Base-by-base conservation (phyloP, 1,140 invertebrate genomes). In the Platyura marginata region DNA sequence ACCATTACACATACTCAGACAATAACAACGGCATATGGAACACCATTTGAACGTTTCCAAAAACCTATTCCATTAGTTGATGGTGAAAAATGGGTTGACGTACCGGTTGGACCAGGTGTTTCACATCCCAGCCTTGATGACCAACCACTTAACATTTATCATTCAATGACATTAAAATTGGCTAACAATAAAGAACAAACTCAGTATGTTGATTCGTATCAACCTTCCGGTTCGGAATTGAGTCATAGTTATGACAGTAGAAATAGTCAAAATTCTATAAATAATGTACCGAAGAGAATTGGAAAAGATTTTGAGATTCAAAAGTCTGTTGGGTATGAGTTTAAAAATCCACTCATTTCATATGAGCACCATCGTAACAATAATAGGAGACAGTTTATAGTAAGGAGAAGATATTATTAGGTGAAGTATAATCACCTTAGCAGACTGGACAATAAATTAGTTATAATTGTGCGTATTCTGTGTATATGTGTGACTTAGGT, bases 1-100 rank as follows among this genome's bases (percentile, higher is more conserved):
- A 59, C 57, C 0, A 44, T 59, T 1, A 59, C 57, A 2, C 57
- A 60, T 43, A 59, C 55, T 1, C 57, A 60, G 32, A 55, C 57
- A 8, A 59, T 60, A 21, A 60, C 55, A 0, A 57, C 57, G 1
- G 57, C 57, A 13, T 60, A 57, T 44, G 45, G 40, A 13, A 15
- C 19, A 9, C 38, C 38, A 13, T 8, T 40, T 20, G 3, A 8
- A 9, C 5, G 15, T 13, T 40, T 6, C 20, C 38, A 40, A 22
- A 21, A 21, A 22, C 19, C 19, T 9, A 21, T 40, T 6, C 20
- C 38, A 18, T 36, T 36, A 18, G 34, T 36, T 18, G 34, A 36
- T 36, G 16, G 34, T 18, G 15, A 18, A 10, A 6, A 29, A 29
- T 36, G 34, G 34, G 15, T 9, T n/a, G 5, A 36, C 5, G 16